phyloP scores from a whole-genome alignment of 2,113 vertebrate species.

The Rhea pennata region DNA sequence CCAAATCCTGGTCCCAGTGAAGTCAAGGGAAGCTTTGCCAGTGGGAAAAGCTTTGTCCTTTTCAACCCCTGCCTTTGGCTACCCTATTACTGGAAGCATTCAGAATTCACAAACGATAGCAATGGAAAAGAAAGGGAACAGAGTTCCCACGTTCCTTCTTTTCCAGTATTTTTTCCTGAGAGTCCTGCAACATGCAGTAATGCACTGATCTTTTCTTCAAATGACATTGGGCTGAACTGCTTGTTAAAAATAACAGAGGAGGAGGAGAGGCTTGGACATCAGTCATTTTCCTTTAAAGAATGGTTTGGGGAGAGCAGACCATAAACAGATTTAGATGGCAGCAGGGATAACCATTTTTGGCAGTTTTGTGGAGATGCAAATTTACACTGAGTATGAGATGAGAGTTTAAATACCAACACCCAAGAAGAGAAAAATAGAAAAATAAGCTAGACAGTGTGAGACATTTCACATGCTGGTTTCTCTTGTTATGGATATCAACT shows the following conservation, averaged over 20 bases:
- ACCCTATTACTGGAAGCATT: background rate
- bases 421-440: slow-evolving; percentile 44
- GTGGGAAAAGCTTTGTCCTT: slow-evolving; percentile 39
- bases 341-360: slow-evolving; percentile 57
- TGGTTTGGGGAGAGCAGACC: background rate
- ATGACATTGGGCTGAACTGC: background rate
- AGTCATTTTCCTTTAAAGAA: slow-evolving; percentile 47
- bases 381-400: background rate
- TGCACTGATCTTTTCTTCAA: slow-evolving; percentile 25
- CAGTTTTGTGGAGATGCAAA: slow-evolving; percentile 30
- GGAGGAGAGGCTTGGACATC: slow-evolving; percentile 43
- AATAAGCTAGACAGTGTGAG: background rate
- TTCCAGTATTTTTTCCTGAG: slow-evolving; percentile 48
- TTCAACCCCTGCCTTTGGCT: slow-evolving; percentile 2
- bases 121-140: slow-evolving; percentile 33
- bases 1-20: background rate
- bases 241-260: slow-evolving; percentile 61
- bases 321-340: slow-evolving; percentile 47
- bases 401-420: background rate
- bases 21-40: background rate
- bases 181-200: background rate
- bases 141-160: slow-evolving; percentile 46
- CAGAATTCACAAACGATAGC: background rate
- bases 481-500: background rate
- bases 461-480: background rate